A percentile compares a stretch with the other conserved stretches of the same genome.
Conservation (phyloP, 2,888 invertebrate species). For the Zele albiditarsus region DNA sequence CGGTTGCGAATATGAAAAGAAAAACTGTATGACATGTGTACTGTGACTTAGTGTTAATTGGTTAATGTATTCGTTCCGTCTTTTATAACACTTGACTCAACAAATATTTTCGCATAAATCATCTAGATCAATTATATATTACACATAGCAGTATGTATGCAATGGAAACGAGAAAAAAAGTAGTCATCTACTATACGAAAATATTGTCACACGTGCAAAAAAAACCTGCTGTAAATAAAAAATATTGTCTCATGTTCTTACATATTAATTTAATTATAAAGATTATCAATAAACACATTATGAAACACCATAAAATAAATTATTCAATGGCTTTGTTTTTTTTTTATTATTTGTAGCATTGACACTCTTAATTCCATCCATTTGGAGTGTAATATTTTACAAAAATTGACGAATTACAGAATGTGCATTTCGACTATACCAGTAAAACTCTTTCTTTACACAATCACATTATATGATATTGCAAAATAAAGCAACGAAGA, state of each 20-base stretch:
- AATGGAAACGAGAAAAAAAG: neutral
- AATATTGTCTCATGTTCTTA: constrained; percentile 57
- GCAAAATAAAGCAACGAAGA: constrained; percentile 2
- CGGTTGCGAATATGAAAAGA: neutral
- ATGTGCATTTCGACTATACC: constrained; percentile 53
- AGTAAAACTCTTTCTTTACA: constrained; percentile 38
- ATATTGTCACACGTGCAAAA: constrained; percentile 28
- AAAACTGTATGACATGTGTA: neutral
- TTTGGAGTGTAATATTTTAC: constrained; percentile 51
- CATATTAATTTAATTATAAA: neutral
- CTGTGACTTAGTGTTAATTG: constrained; percentile 4
- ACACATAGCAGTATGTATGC: neutral
- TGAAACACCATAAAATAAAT: constrained; percentile 51
- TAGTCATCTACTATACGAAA: constrained; percentile 21
- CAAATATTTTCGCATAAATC: neutral
- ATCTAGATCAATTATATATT: neutral
- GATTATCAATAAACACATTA: constrained; percentile 55
- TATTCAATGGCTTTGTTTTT: constrained; percentile 41
- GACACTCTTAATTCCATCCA: constrained; percentile 45
- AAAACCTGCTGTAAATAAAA: constrained; percentile 60
- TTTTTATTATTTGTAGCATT: constrained; percentile 43
- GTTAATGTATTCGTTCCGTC: constrained; percentile 8
- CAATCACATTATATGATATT: constrained; percentile 16
- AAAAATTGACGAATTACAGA: constrained; percentile 51
- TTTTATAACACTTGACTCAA: constrained; percentile 2